Evolutionary conservation across 2,888 invertebrate species (phyloP).

Genomic region (Tubulanus polymorphus): DNA sequence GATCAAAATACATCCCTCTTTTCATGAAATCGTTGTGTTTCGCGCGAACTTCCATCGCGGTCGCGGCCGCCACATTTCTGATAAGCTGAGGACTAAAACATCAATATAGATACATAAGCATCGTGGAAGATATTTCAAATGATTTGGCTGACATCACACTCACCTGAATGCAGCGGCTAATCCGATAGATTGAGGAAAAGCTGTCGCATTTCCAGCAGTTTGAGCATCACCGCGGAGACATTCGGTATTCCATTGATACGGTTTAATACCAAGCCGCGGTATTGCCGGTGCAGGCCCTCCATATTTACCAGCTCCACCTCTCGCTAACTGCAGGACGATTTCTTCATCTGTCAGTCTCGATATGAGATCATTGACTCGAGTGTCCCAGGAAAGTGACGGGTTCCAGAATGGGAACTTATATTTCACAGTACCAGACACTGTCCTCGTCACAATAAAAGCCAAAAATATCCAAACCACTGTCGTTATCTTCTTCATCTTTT

Average conservation of each 20-base stretch:
- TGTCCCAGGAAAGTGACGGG: constrained; percentile 32
- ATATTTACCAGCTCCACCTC: constrained; percentile 21
- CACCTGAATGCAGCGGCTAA: constrained; percentile 49
- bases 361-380: constrained; percentile 34
- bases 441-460: too few relatives aligned
- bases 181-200: constrained; percentile 46
- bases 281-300: constrained; percentile 27
- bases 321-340: constrained; percentile 27
- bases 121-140: not conserved
- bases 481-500: too few relatives aligned
- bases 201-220: constrained; percentile 40
- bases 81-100: constrained; percentile 22
- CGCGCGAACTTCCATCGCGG: constrained; percentile 26
- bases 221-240: constrained; percentile 38
- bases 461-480: too few relatives aligned
- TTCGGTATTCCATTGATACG: constrained; percentile 36
- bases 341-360: constrained; percentile 31
- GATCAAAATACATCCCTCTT: constrained; percentile 19
- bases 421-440: too few relatives aligned
- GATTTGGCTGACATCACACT: constrained; percentile 3
- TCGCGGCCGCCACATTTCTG: constrained; percentile 20
- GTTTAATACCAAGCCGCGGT: constrained; percentile 28
- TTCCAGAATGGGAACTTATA: constrained; percentile 37
- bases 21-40: constrained; percentile 22
- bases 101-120: not conserved